Conservation (phyloP, 2,113 vertebrate species). For the Noturus placidus region DNA sequence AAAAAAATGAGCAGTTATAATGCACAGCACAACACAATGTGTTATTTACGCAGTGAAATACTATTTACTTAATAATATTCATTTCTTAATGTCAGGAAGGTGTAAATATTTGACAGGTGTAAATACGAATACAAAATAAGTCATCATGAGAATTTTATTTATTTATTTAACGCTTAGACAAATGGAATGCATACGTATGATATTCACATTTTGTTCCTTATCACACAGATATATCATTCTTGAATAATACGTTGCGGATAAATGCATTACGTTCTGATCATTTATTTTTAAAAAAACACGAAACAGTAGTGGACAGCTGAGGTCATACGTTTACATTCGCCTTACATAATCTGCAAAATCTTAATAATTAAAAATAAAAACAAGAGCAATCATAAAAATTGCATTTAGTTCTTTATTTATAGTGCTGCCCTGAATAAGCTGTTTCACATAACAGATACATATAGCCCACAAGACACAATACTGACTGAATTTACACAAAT, state of each 20-base stretch:
- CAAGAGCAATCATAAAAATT: too few relatives aligned
- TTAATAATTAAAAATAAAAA: too few relatives aligned
- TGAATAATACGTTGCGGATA: not conserved
- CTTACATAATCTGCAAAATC: too few relatives aligned
- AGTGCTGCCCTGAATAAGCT: too few relatives aligned
- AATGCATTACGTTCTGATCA: not conserved
- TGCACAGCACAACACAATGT: not conserved
- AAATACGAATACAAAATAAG: not conserved
- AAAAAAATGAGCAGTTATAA: not conserved
- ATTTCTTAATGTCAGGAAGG: not conserved
- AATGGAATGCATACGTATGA: not conserved
- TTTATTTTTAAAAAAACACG: not conserved
- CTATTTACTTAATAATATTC: not conserved
- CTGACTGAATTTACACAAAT: too few relatives aligned
- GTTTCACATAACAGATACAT: too few relatives aligned
- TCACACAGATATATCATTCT: not conserved
- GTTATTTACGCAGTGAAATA: not conserved
- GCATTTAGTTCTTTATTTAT: too few relatives aligned
- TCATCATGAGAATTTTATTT: not conserved
- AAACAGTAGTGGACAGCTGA: not conserved
- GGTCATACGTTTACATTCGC: too few relatives aligned
- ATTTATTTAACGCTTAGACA: not conserved
- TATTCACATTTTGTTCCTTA: not conserved
- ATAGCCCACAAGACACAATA: too few relatives aligned
- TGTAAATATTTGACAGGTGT: not conserved